Evolutionary conservation across 2,797 vertebrate genomes (phyloP).

Genomic region (Bradypodion pumilum): DNA sequence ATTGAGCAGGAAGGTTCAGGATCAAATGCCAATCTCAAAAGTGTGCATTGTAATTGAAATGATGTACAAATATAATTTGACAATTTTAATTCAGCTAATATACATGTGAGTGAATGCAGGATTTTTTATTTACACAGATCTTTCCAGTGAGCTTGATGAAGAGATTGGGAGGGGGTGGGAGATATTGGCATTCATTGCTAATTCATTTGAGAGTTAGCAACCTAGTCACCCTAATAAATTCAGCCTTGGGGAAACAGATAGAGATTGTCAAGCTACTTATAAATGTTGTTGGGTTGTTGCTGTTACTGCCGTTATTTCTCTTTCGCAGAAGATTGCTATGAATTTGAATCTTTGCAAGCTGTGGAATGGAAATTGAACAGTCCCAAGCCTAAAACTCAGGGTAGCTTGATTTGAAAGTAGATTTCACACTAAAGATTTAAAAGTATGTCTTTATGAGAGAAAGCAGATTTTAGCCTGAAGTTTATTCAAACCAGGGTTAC

Average conservation of each 20-base stretch:
- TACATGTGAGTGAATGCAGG: neutral
- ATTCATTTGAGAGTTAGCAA: neutral
- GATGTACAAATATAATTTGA: no score
- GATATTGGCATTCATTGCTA: neutral
- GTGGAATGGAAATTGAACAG: neutral
- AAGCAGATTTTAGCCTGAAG: conserved; percentile 18
- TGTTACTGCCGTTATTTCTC: neutral
- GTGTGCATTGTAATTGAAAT: no score
- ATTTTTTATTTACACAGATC: neutral
- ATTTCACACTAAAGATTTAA: conserved; percentile 17
- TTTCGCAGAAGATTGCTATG: neutral
- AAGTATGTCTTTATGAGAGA: neutral
- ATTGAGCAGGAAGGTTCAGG: neutral
- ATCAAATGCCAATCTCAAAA: neutral
- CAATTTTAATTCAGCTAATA: neutral
- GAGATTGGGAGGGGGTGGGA: no score
- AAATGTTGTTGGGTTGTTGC: neutral
- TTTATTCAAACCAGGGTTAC: conserved; percentile 10
- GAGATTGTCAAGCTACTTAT: conserved; percentile 7
- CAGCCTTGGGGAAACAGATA: neutral
- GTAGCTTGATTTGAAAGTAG: neutral
- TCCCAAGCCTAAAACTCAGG: conserved; percentile 12
- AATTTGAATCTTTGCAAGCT: neutral
- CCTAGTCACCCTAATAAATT: conserved; percentile 3
- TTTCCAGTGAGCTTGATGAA: conserved; percentile 8